phyloP scores from a whole-genome alignment of 1,140 invertebrate species.

The Drosophila cardini region DNA sequence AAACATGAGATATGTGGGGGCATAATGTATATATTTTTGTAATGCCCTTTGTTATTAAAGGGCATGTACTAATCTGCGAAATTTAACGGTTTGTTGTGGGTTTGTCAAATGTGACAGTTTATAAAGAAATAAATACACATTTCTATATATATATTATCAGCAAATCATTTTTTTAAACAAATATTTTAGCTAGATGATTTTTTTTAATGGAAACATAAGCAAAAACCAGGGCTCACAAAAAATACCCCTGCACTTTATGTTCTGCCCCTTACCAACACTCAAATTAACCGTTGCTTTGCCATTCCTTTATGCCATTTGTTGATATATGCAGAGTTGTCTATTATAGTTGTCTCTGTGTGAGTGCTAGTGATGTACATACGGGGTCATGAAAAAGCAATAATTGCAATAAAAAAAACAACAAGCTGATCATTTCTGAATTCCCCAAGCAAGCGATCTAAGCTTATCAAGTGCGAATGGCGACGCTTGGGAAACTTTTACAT shows the following conservation, averaged over 20 bases:
- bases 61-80: background rate
- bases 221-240: no score
- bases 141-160: no score
- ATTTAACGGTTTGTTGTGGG: conserved; percentile 12
- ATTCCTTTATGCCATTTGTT: no score
- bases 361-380: background rate
- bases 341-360: no score
- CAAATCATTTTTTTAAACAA: background rate
- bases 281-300: no score
- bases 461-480: conserved; percentile 29
- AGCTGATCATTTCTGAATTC: conserved; percentile 25
- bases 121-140: background rate
- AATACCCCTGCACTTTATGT: no score
- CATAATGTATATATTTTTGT: background rate
- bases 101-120: conserved; percentile 10
- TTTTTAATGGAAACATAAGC: background rate
- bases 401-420: conserved; percentile 5
- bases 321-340: no score
- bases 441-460: conserved; percentile 19
- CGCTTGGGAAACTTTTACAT: conserved; percentile 23
- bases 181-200: no score
- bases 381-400: background rate
- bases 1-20: background rate
- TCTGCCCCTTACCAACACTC: no score
- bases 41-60: background rate